Base-by-base conservation (phyloP, 2,888 invertebrate genomes). In the Lomographa bimaculata region DNA sequence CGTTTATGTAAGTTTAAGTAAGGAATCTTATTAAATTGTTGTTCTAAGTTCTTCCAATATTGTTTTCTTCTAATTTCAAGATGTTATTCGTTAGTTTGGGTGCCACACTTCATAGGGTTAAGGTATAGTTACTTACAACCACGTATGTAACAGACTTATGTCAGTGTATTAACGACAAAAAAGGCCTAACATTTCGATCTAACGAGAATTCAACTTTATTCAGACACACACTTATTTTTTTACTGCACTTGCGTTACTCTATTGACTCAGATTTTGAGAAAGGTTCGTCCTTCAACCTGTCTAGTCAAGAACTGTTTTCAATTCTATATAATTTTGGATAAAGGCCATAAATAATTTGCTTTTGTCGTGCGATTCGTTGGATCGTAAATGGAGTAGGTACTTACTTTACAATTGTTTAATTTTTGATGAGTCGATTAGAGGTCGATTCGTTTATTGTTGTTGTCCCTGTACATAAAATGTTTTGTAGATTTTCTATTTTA, bases 401-500 rank as follows among this genome's bases (percentile, higher is more conserved):
- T 4, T 14, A 14, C 14, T 4, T 14, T 14, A 48, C 36, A 51
- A 55, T 51, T 51, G 24, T 40, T 68, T 71, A 64, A 68, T 76
- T 75, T 69, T 71, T 38, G 67, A 77, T 76, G 58, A 64, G 64
- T 71, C 70, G 71, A 73, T 64, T 54, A 50, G 59, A 55, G 65
- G 62, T 76, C 76, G 71, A 70, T 78, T 76, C 66, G 69, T 70
- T 80, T 79, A 75, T 77, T 80, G 81, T 85, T 85, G 80, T 82
- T 86, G 75, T 78, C 75, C 58, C 72, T 85, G 85, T 87, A 84
- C 68, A 87, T 87, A 71, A 74, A 71, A 77, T 78, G 76, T 84
- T 83, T 81, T 86, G 84, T 86, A 87, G 82, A 86, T 87, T 86
- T 83, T 79, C 76, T 83, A 79, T 80, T 73, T 83, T 78, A 83